Base-by-base conservation (phyloP, 1,140 invertebrate species). In the Meloidogyne chitwoodi region DNA sequence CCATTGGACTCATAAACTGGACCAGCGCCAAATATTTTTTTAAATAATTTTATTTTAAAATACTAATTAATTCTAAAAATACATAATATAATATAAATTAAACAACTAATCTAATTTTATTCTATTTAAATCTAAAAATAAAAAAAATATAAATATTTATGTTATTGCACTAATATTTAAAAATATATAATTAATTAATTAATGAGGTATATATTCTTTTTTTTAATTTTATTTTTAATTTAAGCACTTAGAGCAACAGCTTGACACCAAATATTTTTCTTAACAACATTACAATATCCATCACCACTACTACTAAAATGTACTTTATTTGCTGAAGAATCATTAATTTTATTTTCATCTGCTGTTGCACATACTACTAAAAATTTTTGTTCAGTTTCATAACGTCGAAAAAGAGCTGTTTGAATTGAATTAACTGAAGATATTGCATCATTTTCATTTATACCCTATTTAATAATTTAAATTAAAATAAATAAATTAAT, bases 261-360 rank as follows among this genome's bases (percentile, higher is more conserved):
- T 64, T 76, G 75, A 68, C 75, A 76, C 74, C 74, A 76, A 22
- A 71, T 63, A 29, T 65, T 24, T 38, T 70, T 66, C 65, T 76
- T 76, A 1, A 62, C 29, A 27, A 63, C 19, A 65, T 76, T 67
- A 27, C 75, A 76, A 64, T 76, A 76, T 12, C 66, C 75, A 71
- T 76, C 68, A 12, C 75, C 75, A 38, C 38, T 31, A 8, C 64
- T 68, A 19, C 68, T 74, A 56, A 76, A 63, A 48, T 71, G 67
- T 41, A 76, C 67, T 70, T 76, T 74, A 64, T 73, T 73, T 31
- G 67, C 68, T 56, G 26, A 12, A 61, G 68, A 19, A 70, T 29
- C 31, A 19, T 16, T 19, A 22, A 16, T 34, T 61, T 76, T 76
- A 38, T n/a, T 29, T 27, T 76, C 65, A 26, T 73, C 56, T n/a